A percentile compares a stretch with the other conserved stretches of the same genome.
phyloP scores from a whole-genome alignment of 2,113 vertebrate species.

The Leiothrix lutea region DNA sequence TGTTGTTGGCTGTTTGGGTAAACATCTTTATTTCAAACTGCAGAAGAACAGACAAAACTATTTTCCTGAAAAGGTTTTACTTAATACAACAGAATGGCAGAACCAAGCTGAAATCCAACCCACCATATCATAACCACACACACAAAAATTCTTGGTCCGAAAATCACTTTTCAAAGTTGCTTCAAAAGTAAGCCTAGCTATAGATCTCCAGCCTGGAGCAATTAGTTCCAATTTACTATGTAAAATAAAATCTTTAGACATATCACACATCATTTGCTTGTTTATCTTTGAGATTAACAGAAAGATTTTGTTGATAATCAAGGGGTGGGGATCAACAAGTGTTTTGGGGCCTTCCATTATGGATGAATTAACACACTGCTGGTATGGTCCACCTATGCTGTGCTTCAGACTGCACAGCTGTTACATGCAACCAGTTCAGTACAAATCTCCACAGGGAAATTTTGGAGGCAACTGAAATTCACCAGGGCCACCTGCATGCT shows the following conservation, averaged over 20 bases:
- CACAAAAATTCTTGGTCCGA: neutral
- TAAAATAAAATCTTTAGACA: slow-evolving; percentile 46
- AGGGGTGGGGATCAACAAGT: neutral
- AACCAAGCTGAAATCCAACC: neutral
- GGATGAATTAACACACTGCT: neutral
- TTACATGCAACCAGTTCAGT: neutral
- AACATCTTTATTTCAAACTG: neutral
- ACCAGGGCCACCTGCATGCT: neutral
- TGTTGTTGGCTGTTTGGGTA: neutral
- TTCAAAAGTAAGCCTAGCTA: slow-evolving; percentile 35
- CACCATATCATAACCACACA: rapidly evolving
- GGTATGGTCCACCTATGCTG: neutral
- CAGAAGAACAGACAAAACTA: neutral
- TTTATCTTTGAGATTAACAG: slow-evolving; percentile 27
- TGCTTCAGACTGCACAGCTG: slow-evolving; percentile 15
- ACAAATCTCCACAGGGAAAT: neutral
- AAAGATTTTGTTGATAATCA: slow-evolving; percentile 26
- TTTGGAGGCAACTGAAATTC: neutral
- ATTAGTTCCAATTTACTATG: slow-evolving; percentile 7
- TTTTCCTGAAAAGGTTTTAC: neutral
- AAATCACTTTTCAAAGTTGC: neutral
- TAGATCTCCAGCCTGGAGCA: slow-evolving; percentile 39
- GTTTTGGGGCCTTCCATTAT: slow-evolving; percentile 19
- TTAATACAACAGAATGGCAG: neutral
- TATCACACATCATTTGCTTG: slow-evolving; percentile 25